These are phyloP conservation scores for Zosterops borbonicus DNA, from an alignment of 2,113 vertebrate genomes.

Conservation along the genomic window DNA sequence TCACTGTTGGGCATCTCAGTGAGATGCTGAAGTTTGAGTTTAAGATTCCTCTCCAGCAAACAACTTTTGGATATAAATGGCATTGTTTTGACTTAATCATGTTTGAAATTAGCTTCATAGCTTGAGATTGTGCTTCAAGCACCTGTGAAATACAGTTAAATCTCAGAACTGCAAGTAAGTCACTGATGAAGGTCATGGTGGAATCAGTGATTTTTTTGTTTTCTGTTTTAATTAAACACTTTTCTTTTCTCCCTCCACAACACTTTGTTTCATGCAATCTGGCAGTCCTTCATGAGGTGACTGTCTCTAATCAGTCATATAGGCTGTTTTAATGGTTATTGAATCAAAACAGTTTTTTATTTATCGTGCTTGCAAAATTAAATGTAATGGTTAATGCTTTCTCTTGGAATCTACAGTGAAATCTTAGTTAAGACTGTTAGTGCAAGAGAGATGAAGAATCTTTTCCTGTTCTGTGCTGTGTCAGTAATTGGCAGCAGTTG, in stretches of 20 bases:
- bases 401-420: not conserved
- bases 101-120: not conserved
- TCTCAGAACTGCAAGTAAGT: not conserved
- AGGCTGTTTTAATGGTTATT: not conserved
- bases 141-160: not conserved
- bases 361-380: not conserved
- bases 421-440: not conserved
- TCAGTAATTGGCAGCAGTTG: not conserved
- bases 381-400: not conserved
- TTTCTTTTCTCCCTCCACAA: not conserved
- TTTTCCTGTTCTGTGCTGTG: not conserved
- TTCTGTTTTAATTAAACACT: not conserved
- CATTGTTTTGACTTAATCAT: not conserved
- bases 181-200: fast-evolving
- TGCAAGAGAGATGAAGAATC: not conserved
- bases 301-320: not conserved
- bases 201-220: not conserved
- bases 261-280: not conserved
- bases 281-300: not conserved
- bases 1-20: not conserved
- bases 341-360: not conserved
- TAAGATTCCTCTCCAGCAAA: not conserved
- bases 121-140: not conserved
- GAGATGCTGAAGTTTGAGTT: not conserved
- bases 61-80: not conserved